These are phyloP conservation scores for Gasterosteus nipponicus DNA, from an alignment of 2,113 vertebrate species.

Conservation along the genomic window DNA sequence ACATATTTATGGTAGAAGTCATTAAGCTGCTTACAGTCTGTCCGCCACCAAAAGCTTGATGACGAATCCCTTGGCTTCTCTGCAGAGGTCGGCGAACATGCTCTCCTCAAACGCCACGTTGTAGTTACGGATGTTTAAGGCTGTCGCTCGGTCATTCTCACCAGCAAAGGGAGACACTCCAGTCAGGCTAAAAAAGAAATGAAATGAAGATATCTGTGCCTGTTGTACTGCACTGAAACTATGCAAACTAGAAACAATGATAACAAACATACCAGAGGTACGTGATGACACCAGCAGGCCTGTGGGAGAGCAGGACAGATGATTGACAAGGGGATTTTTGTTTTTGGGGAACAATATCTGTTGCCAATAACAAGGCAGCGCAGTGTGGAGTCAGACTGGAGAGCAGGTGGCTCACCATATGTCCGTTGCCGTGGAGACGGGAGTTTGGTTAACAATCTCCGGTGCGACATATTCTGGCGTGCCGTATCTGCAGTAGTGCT, in stretches of 20 bases:
- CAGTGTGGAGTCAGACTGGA: constrained; percentile 4
- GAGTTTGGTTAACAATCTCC: constrained; percentile 94
- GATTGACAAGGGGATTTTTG: not conserved
- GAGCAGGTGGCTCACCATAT: constrained; percentile 86
- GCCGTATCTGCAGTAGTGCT: constrained; percentile 91
- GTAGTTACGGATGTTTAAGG: constrained; percentile 93
- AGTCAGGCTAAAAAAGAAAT: constrained; percentile 83
- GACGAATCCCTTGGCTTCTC: constrained; percentile 93
- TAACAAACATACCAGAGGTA: constrained; percentile 89
- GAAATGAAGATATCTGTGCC: not conserved
- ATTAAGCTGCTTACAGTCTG: constrained; percentile 85
- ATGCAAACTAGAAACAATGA: not conserved
- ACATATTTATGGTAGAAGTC: not conserved
- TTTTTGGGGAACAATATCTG: not conserved
- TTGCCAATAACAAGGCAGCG: constrained; percentile 12
- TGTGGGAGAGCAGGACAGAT: constrained; percentile 62
- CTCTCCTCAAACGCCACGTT: constrained; percentile 94
- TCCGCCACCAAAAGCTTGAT: constrained; percentile 93
- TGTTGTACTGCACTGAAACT: not conserved
- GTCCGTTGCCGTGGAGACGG: constrained; percentile 90
- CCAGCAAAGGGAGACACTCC: constrained; percentile 95
- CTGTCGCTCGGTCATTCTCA: constrained; percentile 89
- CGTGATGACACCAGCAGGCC: constrained; percentile 92
- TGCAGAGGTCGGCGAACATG: constrained; percentile 90
- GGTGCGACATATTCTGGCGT: constrained; percentile 94